phyloP scores from a whole-genome alignment of 2,113 vertebrate genomes.

The Gila orcuttii region DNA sequence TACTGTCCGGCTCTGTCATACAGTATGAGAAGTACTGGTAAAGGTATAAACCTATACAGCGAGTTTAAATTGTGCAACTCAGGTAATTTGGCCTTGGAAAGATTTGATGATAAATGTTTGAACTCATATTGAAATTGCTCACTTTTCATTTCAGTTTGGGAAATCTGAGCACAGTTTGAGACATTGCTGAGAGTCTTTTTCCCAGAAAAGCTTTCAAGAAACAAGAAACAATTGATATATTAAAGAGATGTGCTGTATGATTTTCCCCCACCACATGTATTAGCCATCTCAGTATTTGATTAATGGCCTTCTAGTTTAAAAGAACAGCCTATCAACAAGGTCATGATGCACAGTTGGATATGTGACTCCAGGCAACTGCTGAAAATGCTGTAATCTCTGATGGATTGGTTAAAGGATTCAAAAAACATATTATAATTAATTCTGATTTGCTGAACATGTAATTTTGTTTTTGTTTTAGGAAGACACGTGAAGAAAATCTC shows the following conservation, averaged over 20 bases:
- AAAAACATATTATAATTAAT: not conserved
- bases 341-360: slow-evolving; percentile 6
- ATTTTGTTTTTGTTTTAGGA: not conserved
- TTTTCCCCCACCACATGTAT: not conserved
- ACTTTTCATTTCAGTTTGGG: not conserved
- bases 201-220: not conserved
- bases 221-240: not conserved
- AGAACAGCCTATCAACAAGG: not conserved
- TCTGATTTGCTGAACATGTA: not conserved
- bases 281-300: not conserved
- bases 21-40: not conserved
- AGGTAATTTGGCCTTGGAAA: not conserved
- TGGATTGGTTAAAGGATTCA: slow-evolving; percentile 10
- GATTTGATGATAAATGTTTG: not conserved
- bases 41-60: too few species aligned
- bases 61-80: not conserved
- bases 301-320: not conserved
- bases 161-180: not conserved
- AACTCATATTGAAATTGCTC: not conserved
- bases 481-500: not conserved
- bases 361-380: not conserved
- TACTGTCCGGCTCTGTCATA: too few species aligned
- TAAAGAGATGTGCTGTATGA: not conserved
- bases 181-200: not conserved
- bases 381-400: not conserved